phyloP scores from a whole-genome alignment of 2,797 vertebrate species.

The Spheniscus humboldti region DNA sequence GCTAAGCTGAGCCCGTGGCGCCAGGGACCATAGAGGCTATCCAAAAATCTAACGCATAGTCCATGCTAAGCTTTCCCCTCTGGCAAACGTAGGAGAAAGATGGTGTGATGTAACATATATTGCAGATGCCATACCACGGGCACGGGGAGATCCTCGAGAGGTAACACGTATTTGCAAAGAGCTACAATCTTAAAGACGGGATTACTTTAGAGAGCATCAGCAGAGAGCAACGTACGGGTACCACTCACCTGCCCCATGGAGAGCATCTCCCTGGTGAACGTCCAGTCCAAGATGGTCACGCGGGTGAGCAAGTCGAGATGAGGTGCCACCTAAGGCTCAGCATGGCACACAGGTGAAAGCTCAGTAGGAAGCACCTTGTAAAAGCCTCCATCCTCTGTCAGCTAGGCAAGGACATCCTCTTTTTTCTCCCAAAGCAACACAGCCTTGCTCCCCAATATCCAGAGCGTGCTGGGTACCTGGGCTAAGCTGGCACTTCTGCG shows the following conservation, averaged over 20 bases:
- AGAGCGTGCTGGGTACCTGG: fast-evolving
- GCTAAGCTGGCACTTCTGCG: fast-evolving
- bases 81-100: background rate
- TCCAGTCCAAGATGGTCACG: fast-evolving
- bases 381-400: background rate
- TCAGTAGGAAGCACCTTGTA: background rate
- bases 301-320: fast-evolving
- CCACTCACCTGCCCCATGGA: background rate
- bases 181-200: fast-evolving
- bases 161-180: background rate
- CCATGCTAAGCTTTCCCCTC: background rate
- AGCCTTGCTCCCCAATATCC: background rate
- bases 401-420: background rate
- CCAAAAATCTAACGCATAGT: background rate
- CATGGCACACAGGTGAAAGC: fast-evolving
- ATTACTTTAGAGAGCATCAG: background rate
- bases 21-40: background rate
- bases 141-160: fast-evolving
- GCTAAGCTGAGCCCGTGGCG: background rate
- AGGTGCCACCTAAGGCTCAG: background rate
- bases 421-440: background rate
- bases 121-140: fast-evolving
- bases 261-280: fast-evolving
- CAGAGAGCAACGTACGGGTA: fast-evolving
- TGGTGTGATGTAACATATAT: fast-evolving